Evolutionary conservation across 2,888 invertebrate species (phyloP).

Genomic region (Hirtodrosophila histrioides): DNA sequence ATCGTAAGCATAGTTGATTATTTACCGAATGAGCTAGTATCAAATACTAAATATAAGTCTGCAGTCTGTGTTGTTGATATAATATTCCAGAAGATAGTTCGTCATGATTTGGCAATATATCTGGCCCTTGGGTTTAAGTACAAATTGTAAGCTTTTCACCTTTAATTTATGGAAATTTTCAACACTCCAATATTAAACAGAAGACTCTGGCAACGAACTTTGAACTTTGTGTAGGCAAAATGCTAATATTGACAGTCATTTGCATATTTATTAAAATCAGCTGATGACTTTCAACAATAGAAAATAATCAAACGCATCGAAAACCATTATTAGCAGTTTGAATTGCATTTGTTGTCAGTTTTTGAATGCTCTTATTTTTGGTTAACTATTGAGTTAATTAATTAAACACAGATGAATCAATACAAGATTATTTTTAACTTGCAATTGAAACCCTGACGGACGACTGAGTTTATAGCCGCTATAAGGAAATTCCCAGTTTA

Average conservation of each 20-base stretch:
- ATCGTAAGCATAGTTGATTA: conserved; percentile 10
- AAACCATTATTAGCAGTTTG: too few species aligned
- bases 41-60: conserved; percentile 9
- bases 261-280: conserved; percentile 2
- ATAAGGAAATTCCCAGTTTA: background rate
- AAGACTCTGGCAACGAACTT: conserved; percentile 71
- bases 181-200: conserved; percentile 34
- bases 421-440: conserved; percentile 7
- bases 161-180: conserved; percentile 35
- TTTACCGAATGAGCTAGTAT: conserved; percentile 17
- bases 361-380: too few species aligned
- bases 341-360: too few species aligned
- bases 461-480: background rate
- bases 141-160: conserved; percentile 21
- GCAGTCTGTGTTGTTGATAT: conserved; percentile 11
- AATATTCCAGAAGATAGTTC: conserved; percentile 10
- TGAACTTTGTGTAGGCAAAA: conserved; percentile 27
- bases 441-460: conserved; percentile 3
- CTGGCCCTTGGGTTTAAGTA: background rate
- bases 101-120: background rate
- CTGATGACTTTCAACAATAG: background rate
- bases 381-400: too few species aligned
- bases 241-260: conserved; percentile 6
- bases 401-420: background rate
- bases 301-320: background rate